Percentiles rank a stretch among this genome's conserved stretches.
Evolutionary conservation across 2,797 vertebrate species (phyloP).

Genomic region (Thaleichthys pacificus): DNA sequence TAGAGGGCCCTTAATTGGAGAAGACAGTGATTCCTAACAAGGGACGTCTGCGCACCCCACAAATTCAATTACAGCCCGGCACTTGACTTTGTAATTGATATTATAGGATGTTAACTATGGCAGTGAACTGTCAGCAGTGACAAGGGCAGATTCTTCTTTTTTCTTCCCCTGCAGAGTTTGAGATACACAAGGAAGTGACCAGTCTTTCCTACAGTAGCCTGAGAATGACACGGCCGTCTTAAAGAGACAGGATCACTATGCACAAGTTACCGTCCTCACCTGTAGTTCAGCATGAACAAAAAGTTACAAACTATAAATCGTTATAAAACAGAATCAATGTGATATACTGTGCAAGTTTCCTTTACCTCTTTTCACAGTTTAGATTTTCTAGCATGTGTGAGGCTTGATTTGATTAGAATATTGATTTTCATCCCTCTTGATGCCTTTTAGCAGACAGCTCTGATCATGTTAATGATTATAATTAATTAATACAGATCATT

Average conservation of each 20-base stretch:
- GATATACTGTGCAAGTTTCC: neutral
- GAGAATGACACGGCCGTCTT: neutral
- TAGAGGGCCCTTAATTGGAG: slow-evolving; percentile 64
- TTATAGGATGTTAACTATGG: slow-evolving; percentile 72
- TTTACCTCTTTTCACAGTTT: neutral
- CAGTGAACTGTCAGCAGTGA: slow-evolving; percentile 58
- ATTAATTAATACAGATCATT: slow-evolving; percentile 17
- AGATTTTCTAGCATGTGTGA: neutral
- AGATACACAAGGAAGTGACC: neutral
- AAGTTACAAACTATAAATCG: no score
- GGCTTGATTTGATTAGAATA: slow-evolving; percentile 12
- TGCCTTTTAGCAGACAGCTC: slow-evolving; percentile 12
- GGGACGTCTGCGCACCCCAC: slow-evolving; percentile 56
- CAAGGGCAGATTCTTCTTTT: slow-evolving; percentile 21
- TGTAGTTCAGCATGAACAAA: neutral
- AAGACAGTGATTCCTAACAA: slow-evolving; percentile 74
- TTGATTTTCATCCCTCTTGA: slow-evolving; percentile 15
- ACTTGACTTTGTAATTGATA: slow-evolving; percentile 76
- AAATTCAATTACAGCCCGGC: slow-evolving; percentile 69
- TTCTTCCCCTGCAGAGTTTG: slow-evolving; percentile 3
- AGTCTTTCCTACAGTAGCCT: no score
- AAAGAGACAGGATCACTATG: neutral
- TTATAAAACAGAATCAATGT: neutral
- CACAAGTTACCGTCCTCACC: neutral
- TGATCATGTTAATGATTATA: slow-evolving; percentile 19